These are phyloP conservation scores for Planococcus citri DNA, from an alignment of 1,140 invertebrate genomes.

Conservation along the genomic window DNA sequence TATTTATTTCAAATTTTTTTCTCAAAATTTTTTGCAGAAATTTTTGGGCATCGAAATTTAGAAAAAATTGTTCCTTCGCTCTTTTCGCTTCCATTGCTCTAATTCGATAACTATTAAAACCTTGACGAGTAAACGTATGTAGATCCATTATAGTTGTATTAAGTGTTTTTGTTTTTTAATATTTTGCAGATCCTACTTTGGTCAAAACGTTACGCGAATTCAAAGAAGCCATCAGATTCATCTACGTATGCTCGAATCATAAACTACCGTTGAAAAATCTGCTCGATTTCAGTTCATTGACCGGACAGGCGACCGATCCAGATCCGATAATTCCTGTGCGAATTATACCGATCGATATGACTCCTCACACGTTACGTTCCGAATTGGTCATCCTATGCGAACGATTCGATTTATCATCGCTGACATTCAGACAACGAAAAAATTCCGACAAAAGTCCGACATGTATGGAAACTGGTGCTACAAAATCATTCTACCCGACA, in stretches of 20 bases:
- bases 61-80: too few relatives aligned
- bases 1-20: too few relatives aligned
- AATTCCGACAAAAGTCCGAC: background rate
- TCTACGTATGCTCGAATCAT: constrained; percentile 89
- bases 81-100: too few relatives aligned
- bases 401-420: constrained; percentile 32
- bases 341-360: constrained; percentile 83
- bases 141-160: background rate
- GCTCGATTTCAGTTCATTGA: constrained; percentile 58
- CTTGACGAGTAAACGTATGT: background rate
- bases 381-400: constrained; percentile 78
- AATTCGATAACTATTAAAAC: too few relatives aligned
- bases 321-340: constrained; percentile 60
- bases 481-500: background rate
- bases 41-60: too few relatives aligned
- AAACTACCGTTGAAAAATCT: constrained; percentile 74
- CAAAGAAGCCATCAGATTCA: constrained; percentile 55
- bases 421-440: background rate
- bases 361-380: constrained; percentile 81
- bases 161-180: constrained; percentile 23
- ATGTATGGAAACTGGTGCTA: background rate
- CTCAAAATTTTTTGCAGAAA: too few relatives aligned
- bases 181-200: constrained; percentile 35
- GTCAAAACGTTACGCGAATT: constrained; percentile 55
- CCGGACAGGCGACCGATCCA: constrained; percentile 29